phyloP scores from a whole-genome alignment of 2,113 vertebrate species.

The Ursus arctos region DNA sequence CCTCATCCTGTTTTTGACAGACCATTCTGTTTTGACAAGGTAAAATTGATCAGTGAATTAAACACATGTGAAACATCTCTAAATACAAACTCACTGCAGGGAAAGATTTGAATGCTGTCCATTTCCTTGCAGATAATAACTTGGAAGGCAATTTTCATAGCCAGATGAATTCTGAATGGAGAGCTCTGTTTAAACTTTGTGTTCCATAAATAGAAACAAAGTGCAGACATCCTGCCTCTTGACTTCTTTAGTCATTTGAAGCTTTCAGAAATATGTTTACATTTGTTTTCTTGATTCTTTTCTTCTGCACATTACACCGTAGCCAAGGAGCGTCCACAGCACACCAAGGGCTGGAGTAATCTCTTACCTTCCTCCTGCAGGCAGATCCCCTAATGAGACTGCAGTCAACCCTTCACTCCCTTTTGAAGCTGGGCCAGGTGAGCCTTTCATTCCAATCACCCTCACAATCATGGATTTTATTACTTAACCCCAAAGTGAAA shows the following conservation, averaged over 20 bases:
- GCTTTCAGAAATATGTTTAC: constrained; percentile 24
- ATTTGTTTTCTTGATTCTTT: constrained; percentile 1
- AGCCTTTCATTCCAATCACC: neutral
- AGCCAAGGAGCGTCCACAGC: neutral
- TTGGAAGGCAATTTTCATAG: constrained; percentile 51
- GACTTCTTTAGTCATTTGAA: constrained; percentile 50
- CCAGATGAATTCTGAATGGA: constrained; percentile 64
- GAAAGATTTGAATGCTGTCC: neutral
- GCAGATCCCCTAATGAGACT: neutral
- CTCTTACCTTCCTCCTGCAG: neutral
- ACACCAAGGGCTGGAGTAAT: neutral
- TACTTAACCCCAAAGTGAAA: neutral
- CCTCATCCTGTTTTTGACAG: constrained; percentile 80
- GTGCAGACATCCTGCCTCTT: constrained; percentile 73
- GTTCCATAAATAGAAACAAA: constrained; percentile 73
- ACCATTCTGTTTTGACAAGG: constrained; percentile 75
- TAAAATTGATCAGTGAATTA: constrained; percentile 69
- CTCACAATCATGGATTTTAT: neutral
- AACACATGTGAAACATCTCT: constrained; percentile 62
- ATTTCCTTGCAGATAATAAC: constrained; percentile 70
- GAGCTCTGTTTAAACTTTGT: constrained; percentile 64
- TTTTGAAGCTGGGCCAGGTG: neutral
- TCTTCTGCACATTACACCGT: neutral
- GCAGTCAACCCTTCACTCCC: neutral
- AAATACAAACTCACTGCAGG: constrained; percentile 26